These are phyloP conservation scores for Monopterus albus DNA, from an alignment of 2,113 vertebrate genomes.

Conservation along the genomic window DNA sequence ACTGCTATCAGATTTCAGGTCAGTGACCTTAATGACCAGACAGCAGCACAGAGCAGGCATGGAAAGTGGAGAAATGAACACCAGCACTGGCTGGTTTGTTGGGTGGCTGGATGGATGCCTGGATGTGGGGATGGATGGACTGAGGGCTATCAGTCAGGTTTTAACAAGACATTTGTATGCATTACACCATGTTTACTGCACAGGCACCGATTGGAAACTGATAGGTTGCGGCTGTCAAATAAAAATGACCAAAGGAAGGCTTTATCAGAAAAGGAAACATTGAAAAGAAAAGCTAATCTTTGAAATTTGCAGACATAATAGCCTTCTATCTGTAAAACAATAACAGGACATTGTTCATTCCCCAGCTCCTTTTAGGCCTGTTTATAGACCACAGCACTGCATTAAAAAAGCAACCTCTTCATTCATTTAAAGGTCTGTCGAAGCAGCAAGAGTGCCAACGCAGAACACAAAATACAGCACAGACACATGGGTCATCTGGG, in stretches of 20 bases:
- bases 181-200: neutral
- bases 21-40: conserved; percentile 75
- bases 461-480: too few species aligned
- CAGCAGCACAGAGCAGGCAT: conserved; percentile 47
- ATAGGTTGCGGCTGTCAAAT: too few species aligned
- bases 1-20: conserved; percentile 79
- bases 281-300: neutral
- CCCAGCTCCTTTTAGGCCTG: too few species aligned
- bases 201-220: too few species aligned
- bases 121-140: conserved; percentile 15
- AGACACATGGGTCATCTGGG: too few species aligned
- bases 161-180: neutral
- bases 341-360: too few species aligned
- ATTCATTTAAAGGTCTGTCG: neutral
- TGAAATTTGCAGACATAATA: neutral
- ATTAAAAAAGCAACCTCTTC: neutral
- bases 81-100: conserved; percentile 22
- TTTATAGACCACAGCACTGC: too few species aligned
- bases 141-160: conserved; percentile 7
- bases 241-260: neutral
- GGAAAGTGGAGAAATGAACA: conserved; percentile 64
- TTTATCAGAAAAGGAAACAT: neutral
- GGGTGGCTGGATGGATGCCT: conserved; percentile 19
- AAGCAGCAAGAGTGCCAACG: too few species aligned
- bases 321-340: neutral